Conservation (phyloP, 2,113 vertebrate species). For the Echinops telfairi region DNA sequence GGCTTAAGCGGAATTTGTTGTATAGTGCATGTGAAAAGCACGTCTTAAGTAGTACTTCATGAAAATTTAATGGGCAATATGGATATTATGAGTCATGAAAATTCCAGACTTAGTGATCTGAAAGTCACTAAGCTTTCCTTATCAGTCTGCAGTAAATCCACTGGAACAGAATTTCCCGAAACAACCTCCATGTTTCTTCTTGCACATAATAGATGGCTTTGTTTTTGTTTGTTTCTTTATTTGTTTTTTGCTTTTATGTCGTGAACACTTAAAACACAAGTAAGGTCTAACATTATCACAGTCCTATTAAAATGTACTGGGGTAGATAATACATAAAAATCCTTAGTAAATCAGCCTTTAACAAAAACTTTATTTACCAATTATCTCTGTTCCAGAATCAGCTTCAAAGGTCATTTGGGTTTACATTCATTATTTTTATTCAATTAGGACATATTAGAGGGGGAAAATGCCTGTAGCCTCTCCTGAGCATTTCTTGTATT, state of each 20-base stretch:
- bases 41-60: background rate
- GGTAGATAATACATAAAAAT: background rate
- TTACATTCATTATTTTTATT: background rate
- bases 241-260: background rate
- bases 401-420: background rate
- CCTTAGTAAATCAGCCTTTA: background rate
- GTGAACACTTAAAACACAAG: background rate
- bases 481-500: constrained; percentile 23
- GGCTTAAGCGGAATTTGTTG: background rate
- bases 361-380: background rate
- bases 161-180: background rate
- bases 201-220: background rate
- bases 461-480: background rate
- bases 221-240: too few relatives aligned
- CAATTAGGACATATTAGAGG: background rate
- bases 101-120: background rate
- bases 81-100: background rate
- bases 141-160: background rate
- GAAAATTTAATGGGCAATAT: background rate
- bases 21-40: background rate
- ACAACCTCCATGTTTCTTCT: background rate
- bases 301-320: constrained; percentile 16
- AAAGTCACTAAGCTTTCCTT: background rate
- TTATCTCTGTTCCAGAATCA: background rate
- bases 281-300: background rate